Evolutionary conservation across 2,113 vertebrate genomes (phyloP).

Genomic region (Seriola rivoliana): DNA sequence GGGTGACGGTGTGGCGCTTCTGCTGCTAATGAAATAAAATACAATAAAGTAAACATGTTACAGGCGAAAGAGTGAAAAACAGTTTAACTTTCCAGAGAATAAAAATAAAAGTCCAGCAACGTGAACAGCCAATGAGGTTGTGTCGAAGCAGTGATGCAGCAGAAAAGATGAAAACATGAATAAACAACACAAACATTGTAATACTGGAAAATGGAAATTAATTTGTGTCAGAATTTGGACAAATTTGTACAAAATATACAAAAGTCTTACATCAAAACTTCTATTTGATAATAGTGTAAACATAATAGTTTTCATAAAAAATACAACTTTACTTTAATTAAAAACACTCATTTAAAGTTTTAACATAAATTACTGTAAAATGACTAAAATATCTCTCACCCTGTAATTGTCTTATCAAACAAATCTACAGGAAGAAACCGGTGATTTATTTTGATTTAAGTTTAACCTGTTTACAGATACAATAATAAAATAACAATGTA

Average conservation of each 20-base stretch:
- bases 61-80: neutral
- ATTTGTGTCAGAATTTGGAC: neutral
- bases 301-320: no score
- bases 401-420: no score
- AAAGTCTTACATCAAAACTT: neutral
- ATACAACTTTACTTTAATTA: neutral
- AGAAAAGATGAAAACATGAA: neutral
- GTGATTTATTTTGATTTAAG: no score
- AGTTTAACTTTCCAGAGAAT: rapidly evolving
- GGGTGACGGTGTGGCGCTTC: conserved; percentile 91
- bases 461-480: no score
- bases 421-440: no score
- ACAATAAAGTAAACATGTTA: neutral
- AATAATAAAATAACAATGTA: no score
- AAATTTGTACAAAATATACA: neutral
- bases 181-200: neutral
- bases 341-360: neutral
- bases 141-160: conserved; percentile 48
- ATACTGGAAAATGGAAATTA: neutral
- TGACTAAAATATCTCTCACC: no score
- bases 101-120: neutral
- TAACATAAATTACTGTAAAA: no score
- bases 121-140: conserved; percentile 54
- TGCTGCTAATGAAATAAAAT: conserved; percentile 36
- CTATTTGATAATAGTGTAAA: neutral